Evolutionary conservation across 2,888 invertebrate genomes (phyloP).

Genomic region (Bugulina stolonifera): DNA sequence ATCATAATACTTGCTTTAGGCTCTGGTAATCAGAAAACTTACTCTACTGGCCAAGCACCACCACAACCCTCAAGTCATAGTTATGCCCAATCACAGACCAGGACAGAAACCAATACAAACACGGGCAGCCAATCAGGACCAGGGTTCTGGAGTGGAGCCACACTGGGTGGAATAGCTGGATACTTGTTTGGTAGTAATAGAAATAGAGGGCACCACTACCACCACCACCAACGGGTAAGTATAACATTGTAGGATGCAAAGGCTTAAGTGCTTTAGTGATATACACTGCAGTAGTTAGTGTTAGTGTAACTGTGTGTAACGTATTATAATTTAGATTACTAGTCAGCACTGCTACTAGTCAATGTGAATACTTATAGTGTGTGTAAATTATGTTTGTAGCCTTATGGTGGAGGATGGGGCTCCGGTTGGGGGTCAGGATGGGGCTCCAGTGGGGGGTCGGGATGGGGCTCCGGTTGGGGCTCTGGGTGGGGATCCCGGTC

Average conservation of each 20-base stretch:
- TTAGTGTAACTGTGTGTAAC: too few relatives aligned
- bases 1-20: too few relatives aligned
- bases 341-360: too few relatives aligned
- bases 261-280: too few relatives aligned
- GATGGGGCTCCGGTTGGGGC: neutral
- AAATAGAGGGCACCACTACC: neutral
- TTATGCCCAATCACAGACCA: neutral
- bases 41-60: neutral
- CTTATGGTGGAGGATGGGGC: neutral
- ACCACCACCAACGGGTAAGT: neutral
- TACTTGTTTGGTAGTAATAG: slow-evolving; percentile 34
- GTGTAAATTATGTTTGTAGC: too few relatives aligned
- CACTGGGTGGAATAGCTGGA: slow-evolving; percentile 33
- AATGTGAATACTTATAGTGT: too few relatives aligned
- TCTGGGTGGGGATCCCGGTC: neutral
- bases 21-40: slow-evolving; percentile 1
- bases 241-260: too few relatives aligned
- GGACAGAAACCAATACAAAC: neutral
- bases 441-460: slow-evolving; percentile 6
- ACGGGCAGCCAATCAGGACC: slow-evolving; percentile 29
- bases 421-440: slow-evolving; percentile 27
- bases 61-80: neutral
- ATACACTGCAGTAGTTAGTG: too few relatives aligned
- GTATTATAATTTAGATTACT: too few relatives aligned
- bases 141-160: slow-evolving; percentile 35